These are phyloP conservation scores for Dasyornis broadbenti DNA, from an alignment of 2,113 vertebrate species.

Conservation along the genomic window DNA sequence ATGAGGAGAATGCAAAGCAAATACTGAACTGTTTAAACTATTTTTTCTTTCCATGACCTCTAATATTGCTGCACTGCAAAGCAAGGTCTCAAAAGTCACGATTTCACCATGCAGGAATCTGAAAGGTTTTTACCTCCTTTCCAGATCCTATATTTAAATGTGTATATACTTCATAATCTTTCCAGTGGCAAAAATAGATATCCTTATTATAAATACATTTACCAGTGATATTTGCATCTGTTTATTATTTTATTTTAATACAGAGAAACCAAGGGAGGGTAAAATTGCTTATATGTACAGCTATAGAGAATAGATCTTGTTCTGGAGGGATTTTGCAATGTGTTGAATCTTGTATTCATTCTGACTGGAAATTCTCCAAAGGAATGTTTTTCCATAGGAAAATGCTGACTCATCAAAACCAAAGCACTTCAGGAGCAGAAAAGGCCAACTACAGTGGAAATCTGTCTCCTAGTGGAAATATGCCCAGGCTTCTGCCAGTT, in stretches of 20 bases:
- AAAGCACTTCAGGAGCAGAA: background rate
- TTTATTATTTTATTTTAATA: background rate
- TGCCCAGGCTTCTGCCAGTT: background rate
- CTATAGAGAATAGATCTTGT: background rate
- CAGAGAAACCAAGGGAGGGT: background rate
- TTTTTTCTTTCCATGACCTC: background rate
- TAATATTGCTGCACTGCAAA: background rate
- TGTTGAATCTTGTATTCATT: background rate
- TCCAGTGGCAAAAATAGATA: background rate
- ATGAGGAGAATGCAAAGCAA: background rate
- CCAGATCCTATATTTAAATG: background rate
- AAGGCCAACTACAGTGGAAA: conserved; percentile 2
- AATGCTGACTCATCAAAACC: conserved; percentile 10
- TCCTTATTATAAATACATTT: background rate
- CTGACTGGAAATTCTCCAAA: conserved; percentile 37
- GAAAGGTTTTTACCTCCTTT: background rate
- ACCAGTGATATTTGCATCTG: background rate
- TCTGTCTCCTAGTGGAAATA: background rate
- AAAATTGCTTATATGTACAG: background rate
- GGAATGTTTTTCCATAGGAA: conserved; percentile 55
- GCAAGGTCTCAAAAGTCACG: background rate
- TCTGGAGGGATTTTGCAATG: background rate
- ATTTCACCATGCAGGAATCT: background rate
- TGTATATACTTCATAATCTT: background rate
- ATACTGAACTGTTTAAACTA: conserved; percentile 4